phyloP scores from a whole-genome alignment of 2,113 vertebrate genomes.

The Egretta garzetta region DNA sequence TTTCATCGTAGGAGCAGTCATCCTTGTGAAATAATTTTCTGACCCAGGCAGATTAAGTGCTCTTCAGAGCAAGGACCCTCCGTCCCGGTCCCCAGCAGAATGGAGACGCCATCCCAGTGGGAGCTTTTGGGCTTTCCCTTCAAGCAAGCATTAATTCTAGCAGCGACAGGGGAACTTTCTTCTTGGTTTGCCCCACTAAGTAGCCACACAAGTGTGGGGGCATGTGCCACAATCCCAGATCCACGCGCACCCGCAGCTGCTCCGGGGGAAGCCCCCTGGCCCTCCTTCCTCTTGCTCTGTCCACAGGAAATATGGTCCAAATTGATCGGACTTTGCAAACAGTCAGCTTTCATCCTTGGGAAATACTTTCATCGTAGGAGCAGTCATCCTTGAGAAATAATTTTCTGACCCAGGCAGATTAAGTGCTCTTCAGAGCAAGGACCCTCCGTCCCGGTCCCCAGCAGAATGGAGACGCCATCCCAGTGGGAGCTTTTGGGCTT shows the following conservation, averaged over 20 bases:
- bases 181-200: neutral
- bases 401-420: neutral
- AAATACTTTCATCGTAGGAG: neutral
- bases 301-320: neutral
- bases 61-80: neutral
- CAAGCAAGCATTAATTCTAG: neutral
- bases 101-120: rapidly evolving
- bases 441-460: neutral
- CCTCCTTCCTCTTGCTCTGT: neutral
- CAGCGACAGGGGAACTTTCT: neutral
- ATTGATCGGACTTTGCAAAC: neutral
- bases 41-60: neutral
- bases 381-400: conserved; percentile 11
- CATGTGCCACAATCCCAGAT: rapidly evolving
- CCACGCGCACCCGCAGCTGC: rapidly evolving
- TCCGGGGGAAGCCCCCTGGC: neutral
- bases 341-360: neutral
- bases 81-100: neutral
- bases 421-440: neutral
- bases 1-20: neutral
- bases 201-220: rapidly evolving
- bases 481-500: neutral
- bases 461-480: rapidly evolving
- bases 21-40: conserved; percentile 15
- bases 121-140: neutral